Evolutionary conservation across 2,888 invertebrate genomes (phyloP).

Genomic region (Brachyptera putata): DNA sequence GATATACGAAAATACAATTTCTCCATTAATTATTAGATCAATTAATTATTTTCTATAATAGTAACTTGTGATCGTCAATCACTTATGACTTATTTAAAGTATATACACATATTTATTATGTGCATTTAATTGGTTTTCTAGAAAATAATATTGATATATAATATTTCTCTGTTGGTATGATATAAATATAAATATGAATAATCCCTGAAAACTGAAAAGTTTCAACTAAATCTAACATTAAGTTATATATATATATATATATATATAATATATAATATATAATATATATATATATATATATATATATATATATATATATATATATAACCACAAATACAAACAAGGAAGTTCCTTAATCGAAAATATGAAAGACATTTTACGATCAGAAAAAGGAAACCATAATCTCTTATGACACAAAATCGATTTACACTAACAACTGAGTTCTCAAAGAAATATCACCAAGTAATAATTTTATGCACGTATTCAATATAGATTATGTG

Average conservation of each 20-base stretch:
- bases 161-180: constrained; percentile 13
- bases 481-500: too few species aligned
- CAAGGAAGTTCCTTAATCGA: not conserved
- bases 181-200: constrained; percentile 3
- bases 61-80: not conserved
- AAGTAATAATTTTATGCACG: too few species aligned
- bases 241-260: too few species aligned
- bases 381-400: constrained; percentile 17
- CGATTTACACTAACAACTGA: constrained; percentile 12
- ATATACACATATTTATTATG: too few species aligned
- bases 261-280: too few species aligned
- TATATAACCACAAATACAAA: too few species aligned
- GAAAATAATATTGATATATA: constrained; percentile 14
- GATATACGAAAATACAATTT: too few species aligned
- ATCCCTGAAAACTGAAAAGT: not conserved
- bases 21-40: too few species aligned
- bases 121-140: not conserved
- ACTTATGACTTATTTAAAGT: not conserved
- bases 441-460: constrained; percentile 6
- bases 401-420: constrained; percentile 14
- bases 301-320: not conserved
- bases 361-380: not conserved
- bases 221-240: not conserved
- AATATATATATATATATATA: too few species aligned
- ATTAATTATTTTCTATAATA: not conserved